Percentiles rank a stretch among this genome's conserved stretches.
phyloP scores from a whole-genome alignment of 2,113 vertebrate genomes.

The Atlantisia rogersi region DNA sequence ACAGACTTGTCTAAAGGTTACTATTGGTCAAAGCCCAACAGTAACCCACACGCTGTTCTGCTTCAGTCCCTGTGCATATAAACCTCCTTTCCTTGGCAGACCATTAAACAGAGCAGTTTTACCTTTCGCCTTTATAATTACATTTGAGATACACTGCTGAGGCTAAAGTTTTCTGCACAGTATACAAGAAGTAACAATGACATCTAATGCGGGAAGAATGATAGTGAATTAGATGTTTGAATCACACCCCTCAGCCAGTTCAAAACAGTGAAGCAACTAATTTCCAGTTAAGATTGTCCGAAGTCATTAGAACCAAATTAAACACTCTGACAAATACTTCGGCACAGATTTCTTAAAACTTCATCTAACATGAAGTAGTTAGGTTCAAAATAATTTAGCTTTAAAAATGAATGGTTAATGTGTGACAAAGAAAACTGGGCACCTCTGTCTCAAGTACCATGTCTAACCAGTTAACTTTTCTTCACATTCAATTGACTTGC shows the following conservation, averaged over 20 bases:
- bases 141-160: background rate
- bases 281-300: background rate
- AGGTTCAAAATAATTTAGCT: background rate
- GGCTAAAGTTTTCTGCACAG: background rate
- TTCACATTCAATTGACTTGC: background rate
- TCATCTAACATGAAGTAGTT: background rate
- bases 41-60: conserved; percentile 64
- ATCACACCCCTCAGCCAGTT: background rate
- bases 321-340: background rate
- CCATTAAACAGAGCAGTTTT: background rate
- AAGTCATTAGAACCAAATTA: background rate
- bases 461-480: background rate
- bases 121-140: conserved; percentile 53
- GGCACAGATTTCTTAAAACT: background rate
- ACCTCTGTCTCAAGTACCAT: background rate
- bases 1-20: conserved; percentile 67
- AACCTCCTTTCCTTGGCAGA: conserved; percentile 3
- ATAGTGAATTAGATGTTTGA: background rate
- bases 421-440: accelerated
- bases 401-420: background rate
- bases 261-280: background rate
- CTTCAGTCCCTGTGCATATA: background rate
- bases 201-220: background rate
- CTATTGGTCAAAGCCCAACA: conserved; percentile 76
- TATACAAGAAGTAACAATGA: background rate